Conservation (phyloP, 2,888 invertebrate genomes). For the Volucella bombylans region DNA sequence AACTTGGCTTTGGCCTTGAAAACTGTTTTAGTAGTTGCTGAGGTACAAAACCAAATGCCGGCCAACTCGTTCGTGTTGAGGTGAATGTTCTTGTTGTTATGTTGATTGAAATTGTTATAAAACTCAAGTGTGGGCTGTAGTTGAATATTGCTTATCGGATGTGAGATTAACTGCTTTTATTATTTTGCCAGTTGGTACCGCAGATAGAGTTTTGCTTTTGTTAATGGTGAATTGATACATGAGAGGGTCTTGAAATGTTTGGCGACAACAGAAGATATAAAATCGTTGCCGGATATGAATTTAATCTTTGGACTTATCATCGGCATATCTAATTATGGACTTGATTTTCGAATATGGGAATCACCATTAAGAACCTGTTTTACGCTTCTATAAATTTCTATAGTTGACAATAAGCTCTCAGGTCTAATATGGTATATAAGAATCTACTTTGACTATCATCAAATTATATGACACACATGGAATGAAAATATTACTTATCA, state of each 20-base stretch:
- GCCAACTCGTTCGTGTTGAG: slow-evolving; percentile 10
- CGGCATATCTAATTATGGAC: background rate
- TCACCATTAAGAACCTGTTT: background rate
- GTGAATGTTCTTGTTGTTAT: slow-evolving; percentile 41
- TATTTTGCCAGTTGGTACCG: background rate
- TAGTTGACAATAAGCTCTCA: too few relatives aligned
- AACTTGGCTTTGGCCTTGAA: slow-evolving; percentile 27
- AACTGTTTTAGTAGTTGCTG: slow-evolving; percentile 8
- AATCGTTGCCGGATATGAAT: slow-evolving; percentile 16
- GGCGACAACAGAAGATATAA: background rate
- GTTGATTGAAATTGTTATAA: slow-evolving; percentile 1
- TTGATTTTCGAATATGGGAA: background rate
- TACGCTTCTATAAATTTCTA: background rate
- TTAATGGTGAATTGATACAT: background rate
- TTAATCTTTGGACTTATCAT: slow-evolving; percentile 4
- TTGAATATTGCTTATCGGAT: slow-evolving; percentile 2
- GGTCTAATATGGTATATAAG: too few relatives aligned
- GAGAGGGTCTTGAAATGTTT: background rate
- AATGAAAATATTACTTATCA: too few relatives aligned
- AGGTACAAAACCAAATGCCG: slow-evolving; percentile 17
- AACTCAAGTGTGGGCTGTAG: slow-evolving; percentile 19
- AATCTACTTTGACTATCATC: too few relatives aligned
- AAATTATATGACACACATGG: too few relatives aligned
- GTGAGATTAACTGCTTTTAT: slow-evolving; percentile 25
- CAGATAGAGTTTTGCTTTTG: slow-evolving; percentile 19